Evolutionary conservation across 2,888 invertebrate genomes (phyloP).

Genomic region (Exephanes ischioxanthus): DNA sequence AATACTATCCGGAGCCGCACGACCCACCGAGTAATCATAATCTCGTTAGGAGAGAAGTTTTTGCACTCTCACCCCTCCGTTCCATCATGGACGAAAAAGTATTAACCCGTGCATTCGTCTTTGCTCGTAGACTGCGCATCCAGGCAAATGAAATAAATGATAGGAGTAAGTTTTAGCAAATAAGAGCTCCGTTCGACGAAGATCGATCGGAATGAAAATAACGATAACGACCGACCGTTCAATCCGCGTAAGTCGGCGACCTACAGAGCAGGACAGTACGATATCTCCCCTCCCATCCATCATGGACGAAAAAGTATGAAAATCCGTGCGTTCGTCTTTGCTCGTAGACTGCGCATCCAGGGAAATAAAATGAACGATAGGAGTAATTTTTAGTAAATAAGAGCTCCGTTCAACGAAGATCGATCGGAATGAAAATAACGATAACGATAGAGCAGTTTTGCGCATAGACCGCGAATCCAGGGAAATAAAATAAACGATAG

Average conservation of each 20-base stretch:
- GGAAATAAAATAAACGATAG: too few relatives aligned
- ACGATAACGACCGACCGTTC: too few relatives aligned
- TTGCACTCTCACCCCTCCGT: not conserved
- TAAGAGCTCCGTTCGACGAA: not conserved
- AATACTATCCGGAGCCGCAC: not conserved
- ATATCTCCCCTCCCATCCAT: too few relatives aligned
- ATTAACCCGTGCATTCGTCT: not conserved
- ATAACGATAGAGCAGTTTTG: too few relatives aligned
- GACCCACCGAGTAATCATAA: conserved; percentile 37
- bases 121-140: not conserved
- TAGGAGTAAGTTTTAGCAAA: not conserved
- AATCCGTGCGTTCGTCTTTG: too few relatives aligned
- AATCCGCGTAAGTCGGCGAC: too few relatives aligned
- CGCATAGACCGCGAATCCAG: too few relatives aligned
- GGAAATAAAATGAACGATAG: not conserved
- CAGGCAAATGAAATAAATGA: not conserved
- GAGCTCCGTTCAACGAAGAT: not conserved
- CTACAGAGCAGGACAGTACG: too few relatives aligned
- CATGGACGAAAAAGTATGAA: too few relatives aligned
- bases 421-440: not conserved
- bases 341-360: too few relatives aligned
- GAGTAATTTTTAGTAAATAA: too few relatives aligned
- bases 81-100: not conserved
- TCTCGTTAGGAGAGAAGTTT: conserved; percentile 42
- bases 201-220: too few relatives aligned